These are phyloP conservation scores for Tiliqua scincoides DNA, from an alignment of 2,113 vertebrate species.

Conservation along the genomic window DNA sequence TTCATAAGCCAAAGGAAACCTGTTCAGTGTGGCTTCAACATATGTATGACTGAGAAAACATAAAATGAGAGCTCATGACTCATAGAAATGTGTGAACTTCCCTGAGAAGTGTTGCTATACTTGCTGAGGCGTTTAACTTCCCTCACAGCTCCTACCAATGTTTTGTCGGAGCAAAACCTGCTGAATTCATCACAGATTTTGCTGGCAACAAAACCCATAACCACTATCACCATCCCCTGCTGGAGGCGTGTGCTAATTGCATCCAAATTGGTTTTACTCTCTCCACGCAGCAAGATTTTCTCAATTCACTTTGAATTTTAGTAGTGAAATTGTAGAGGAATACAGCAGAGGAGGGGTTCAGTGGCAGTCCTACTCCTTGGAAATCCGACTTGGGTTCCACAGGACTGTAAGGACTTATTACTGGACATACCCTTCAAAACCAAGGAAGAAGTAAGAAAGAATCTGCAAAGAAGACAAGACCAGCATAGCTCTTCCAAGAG, in stretches of 20 bases:
- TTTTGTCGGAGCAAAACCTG: not conserved
- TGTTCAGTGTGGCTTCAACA: not conserved
- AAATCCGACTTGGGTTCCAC: not conserved
- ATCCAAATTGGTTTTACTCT: not conserved
- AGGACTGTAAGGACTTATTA: accelerated
- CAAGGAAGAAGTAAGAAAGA: accelerated
- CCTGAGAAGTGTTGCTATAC: not conserved
- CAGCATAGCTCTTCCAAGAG: conserved; percentile 11
- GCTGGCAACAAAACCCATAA: not conserved
- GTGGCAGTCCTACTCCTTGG: not conserved
- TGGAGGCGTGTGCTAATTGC: not conserved
- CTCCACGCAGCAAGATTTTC: not conserved
- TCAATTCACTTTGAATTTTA: not conserved
- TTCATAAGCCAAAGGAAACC: not conserved
- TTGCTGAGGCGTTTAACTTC: not conserved
- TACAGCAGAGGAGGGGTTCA: not conserved
- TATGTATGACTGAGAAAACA: too few relatives aligned
- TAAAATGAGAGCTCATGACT: not conserved
- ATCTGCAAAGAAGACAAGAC: not conserved
- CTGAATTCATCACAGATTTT: not conserved
- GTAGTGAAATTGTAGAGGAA: too few relatives aligned
- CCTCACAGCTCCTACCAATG: not conserved
- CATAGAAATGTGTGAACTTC: not conserved
- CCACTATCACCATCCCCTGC: too few relatives aligned
- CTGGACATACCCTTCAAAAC: not conserved